Percentiles rank a stretch among this genome's conserved stretches.
phyloP scores from a whole-genome alignment of 1,140 invertebrate species.

The Dryas iulia region DNA sequence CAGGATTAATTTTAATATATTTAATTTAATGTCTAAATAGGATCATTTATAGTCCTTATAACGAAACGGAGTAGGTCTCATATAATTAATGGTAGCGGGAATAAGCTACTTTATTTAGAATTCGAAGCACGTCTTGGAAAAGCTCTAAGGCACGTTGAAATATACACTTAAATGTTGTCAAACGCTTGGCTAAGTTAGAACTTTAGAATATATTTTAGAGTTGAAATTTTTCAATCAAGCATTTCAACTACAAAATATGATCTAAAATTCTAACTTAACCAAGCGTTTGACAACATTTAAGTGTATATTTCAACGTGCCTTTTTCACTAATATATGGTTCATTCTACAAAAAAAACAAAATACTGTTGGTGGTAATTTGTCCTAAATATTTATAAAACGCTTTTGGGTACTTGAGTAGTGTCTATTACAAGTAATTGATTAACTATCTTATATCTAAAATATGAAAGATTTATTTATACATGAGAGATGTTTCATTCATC shows the following conservation, averaged over 20 bases:
- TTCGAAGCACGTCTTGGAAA: slow-evolving; percentile 19
- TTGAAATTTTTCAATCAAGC: not conserved
- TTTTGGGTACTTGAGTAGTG: too few species aligned
- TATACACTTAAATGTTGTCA: slow-evolving; percentile 2
- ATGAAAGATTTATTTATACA: too few species aligned
- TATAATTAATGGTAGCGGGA: slow-evolving; percentile 16
- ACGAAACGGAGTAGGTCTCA: slow-evolving; percentile 4
- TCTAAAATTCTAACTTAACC: slow-evolving; percentile 1
- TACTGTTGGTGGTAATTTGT: too few species aligned
- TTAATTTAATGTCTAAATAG: not conserved
- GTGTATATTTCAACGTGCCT: slow-evolving; percentile 1
- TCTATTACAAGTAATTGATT: too few species aligned
- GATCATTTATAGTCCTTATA: not conserved
- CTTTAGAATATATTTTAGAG: not conserved
- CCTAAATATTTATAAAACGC: too few species aligned
- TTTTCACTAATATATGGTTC: too few species aligned
- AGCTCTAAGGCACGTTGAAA: slow-evolving; percentile 4
- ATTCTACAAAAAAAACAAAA: too few species aligned
- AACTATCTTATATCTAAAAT: too few species aligned
- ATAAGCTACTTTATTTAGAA: slow-evolving; percentile 11
- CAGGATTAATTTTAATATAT: not conserved
- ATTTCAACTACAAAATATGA: not conserved
- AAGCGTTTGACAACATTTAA: slow-evolving; percentile 1
- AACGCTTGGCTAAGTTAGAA: not conserved
- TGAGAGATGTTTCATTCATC: too few species aligned